Evolutionary conservation across 2,113 vertebrate species (phyloP).

Genomic region (Amphiprion percula): DNA sequence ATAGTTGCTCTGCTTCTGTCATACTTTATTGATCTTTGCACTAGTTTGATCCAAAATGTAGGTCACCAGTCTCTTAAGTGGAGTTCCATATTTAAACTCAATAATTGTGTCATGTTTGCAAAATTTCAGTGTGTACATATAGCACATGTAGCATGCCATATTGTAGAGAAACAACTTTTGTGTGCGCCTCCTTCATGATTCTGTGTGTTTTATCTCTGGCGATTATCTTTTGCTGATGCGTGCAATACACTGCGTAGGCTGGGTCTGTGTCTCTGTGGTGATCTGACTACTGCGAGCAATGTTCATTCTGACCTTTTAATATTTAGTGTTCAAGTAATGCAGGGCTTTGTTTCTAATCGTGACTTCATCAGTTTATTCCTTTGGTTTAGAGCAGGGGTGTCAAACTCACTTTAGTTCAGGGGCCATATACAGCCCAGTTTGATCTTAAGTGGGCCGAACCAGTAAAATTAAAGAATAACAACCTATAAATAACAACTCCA

Average conservation of each 20-base stretch:
- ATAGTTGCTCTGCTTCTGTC: constrained; percentile 23
- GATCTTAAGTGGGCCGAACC: no score
- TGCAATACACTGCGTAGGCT: constrained; percentile 16
- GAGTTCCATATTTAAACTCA: constrained; percentile 1
- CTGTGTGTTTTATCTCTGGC: constrained; percentile 2
- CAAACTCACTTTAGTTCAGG: no score
- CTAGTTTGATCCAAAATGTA: constrained; percentile 16
- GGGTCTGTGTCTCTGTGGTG: constrained; percentile 4
- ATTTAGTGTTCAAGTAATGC: constrained; percentile 26
- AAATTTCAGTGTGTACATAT: neutral
- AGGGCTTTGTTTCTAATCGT: constrained; percentile 5
- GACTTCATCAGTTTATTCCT: neutral
- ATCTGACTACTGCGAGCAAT: constrained; percentile 8
- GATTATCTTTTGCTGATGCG: constrained; percentile 25
- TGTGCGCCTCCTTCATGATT: constrained; percentile 8
- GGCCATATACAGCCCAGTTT: no score
- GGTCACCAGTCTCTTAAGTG: neutral
- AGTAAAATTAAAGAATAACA: no score
- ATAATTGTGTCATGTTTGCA: neutral
- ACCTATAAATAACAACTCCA: no score
- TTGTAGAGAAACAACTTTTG: neutral
- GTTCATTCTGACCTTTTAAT: constrained; percentile 16
- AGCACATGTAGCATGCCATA: neutral
- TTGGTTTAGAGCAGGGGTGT: constrained; percentile 1
- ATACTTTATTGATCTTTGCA: neutral